phyloP scores from a whole-genome alignment of 30 jellyfish, hydroid and myxozoan genomes.

The Aurelia sp. region DNA sequence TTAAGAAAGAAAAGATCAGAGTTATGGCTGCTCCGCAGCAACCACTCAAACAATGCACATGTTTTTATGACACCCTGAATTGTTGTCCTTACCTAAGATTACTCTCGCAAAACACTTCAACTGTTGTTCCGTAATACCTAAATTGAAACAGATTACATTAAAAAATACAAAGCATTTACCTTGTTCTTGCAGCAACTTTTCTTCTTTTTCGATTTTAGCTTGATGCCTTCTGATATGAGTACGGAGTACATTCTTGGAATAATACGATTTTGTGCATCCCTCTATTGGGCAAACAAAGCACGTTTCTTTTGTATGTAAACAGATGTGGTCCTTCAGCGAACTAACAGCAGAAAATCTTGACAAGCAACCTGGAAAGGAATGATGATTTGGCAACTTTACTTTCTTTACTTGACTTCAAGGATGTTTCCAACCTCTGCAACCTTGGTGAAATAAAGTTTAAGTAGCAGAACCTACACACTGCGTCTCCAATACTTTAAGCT shows the following conservation, averaged over 20 bases:
- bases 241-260: slow-evolving; percentile 22
- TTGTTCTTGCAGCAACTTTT: slow-evolving; percentile 14
- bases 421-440: not conserved
- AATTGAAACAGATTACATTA: no score
- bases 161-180: no score
- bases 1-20: no score
- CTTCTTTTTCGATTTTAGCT: slow-evolving; percentile 22
- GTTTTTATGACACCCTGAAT: no score
- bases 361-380: slow-evolving; percentile 25
- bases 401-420: not conserved
- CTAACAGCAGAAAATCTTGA: slow-evolving; percentile 50
- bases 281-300: slow-evolving; percentile 42
- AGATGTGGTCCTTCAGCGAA: slow-evolving; percentile 48
- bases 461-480: not conserved
- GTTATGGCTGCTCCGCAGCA: no score
- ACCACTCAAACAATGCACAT: no score
- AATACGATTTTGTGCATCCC: slow-evolving; percentile 45
- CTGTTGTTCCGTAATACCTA: no score
- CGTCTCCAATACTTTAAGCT: no score
- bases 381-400: not conserved
- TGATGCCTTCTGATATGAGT: slow-evolving; percentile 48
- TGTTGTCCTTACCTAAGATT: no score
- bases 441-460: no score
- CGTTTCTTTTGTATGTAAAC: slow-evolving; percentile 28
- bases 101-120: no score